Evolutionary conservation across 2,888 invertebrate species (phyloP), one percentile per base, ranked within the genome.

Genomic region (Pristionchus exspectatus): DNA sequence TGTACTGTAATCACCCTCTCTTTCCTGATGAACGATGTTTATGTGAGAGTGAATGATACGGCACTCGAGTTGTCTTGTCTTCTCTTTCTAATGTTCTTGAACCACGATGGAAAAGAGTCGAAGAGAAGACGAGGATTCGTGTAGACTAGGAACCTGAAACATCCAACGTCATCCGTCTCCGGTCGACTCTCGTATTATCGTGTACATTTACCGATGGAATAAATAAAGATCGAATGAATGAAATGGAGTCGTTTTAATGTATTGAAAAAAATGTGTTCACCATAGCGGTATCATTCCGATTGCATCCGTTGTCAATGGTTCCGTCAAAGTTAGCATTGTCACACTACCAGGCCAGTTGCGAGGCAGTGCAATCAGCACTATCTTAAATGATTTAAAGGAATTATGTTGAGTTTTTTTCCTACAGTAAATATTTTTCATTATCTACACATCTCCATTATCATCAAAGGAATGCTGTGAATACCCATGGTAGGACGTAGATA

Each of bases 1-100:
- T 59, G 2, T 16, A 12, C 2, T 59, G 24, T 16, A 63, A n/a
- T 63, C 5, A 24, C 14, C 7, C 59, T 24, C 5, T 63, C 63
- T 5, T 63, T 63, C 21, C 59, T 14, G 69, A 12, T 14, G 44
- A 44, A 5, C 0, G 77, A 77, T 44, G 5, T 1, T 33, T 59
- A 85, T 21, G 84, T 85, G 33, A 85, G 84, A 50, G 84, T 85
- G 84, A 85, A 85, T 10, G 84, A 85, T 2, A 85, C 84, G 33
- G 84, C 84, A 21, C 84, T 85, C 5, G 84, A 85, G 24, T 85
- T 85, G 12, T 85, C 84, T 16, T 59, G 56, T 59, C 84, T 56
- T 24, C 33, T 56, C 59, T 85, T 85, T 24, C 84, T 12, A 1
- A 85, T 21, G 21, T 30, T 59, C 59, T 85, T 85, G 59, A 85